Conservation (phyloP, 2,888 invertebrate species). For the Trissonchulus sp. region DNA sequence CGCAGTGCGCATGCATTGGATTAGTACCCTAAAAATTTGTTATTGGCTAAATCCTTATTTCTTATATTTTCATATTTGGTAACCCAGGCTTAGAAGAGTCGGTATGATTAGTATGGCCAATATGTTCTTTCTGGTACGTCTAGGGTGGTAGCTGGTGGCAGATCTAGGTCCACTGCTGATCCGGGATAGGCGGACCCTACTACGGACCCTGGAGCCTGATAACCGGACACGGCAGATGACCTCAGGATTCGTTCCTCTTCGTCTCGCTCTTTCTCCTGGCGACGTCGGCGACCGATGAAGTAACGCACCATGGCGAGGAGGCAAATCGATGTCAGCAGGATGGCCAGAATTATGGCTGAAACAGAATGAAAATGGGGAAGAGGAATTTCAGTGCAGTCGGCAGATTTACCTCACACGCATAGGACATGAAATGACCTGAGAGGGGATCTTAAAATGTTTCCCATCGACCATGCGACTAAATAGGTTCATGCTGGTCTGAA, state of each 20-base stretch:
- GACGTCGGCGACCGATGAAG: constrained; percentile 32
- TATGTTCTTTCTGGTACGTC: constrained; percentile 33
- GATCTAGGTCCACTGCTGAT: constrained; percentile 42
- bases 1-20: no score
- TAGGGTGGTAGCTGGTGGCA: constrained; percentile 47
- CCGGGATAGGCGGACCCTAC: constrained; percentile 22
- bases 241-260: constrained; percentile 22
- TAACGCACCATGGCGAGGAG: constrained; percentile 39
- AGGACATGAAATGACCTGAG: no score
- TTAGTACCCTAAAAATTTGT: no score
- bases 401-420: neutral
- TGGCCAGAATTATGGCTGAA: constrained; percentile 39
- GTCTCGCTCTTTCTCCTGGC: constrained; percentile 36
- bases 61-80: no score
- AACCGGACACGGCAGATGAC: constrained; percentile 15
- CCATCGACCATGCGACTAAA: no score
- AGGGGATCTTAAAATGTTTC: no score
- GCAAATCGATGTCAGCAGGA: constrained; percentile 37
- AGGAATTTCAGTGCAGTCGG: neutral
- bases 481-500: no score
- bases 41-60: no score
- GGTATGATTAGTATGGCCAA: neutral
- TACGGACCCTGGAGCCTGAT: constrained; percentile 3
- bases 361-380: neutral
- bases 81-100: no score